Evolutionary conservation across 2,797 vertebrate species (phyloP).

Genomic region (Channallabes apus): DNA sequence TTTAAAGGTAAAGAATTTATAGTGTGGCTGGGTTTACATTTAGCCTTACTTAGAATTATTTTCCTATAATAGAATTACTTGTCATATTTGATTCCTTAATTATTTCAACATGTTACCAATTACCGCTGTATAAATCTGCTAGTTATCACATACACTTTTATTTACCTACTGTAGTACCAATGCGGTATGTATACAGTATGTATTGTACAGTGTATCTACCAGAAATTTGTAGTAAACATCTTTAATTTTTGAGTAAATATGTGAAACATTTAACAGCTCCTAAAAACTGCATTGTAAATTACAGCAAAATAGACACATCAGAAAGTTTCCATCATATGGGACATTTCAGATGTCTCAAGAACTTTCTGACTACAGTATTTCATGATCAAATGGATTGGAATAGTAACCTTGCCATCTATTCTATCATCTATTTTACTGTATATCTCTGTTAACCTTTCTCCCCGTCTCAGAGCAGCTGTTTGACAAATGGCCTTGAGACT

Average conservation of each 20-base stretch:
- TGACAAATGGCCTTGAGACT: constrained; percentile 9
- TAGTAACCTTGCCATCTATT: background rate
- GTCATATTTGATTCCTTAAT: background rate
- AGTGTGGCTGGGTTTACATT: background rate
- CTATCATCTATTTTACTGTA: constrained; percentile 4
- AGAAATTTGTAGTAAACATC: background rate
- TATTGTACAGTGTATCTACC: background rate
- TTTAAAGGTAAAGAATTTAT: background rate
- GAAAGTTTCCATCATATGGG: background rate
- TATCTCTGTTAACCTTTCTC: constrained; percentile 16
- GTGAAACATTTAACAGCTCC: background rate
- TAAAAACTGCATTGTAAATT: background rate
- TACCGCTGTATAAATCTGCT: background rate
- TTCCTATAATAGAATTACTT: background rate
- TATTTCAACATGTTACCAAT: background rate
- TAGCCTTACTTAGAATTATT: background rate
- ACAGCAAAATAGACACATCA: background rate
- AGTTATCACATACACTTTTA: background rate
- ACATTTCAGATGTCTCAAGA: background rate
- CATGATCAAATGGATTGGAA: background rate
- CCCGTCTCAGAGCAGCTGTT: background rate
- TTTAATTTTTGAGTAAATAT: background rate
- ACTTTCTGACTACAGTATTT: background rate
- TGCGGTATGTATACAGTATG: too few relatives aligned
- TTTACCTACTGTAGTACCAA: background rate